phyloP scores from a whole-genome alignment of 2,888 invertebrate species.

The Mythimna loreyi region DNA sequence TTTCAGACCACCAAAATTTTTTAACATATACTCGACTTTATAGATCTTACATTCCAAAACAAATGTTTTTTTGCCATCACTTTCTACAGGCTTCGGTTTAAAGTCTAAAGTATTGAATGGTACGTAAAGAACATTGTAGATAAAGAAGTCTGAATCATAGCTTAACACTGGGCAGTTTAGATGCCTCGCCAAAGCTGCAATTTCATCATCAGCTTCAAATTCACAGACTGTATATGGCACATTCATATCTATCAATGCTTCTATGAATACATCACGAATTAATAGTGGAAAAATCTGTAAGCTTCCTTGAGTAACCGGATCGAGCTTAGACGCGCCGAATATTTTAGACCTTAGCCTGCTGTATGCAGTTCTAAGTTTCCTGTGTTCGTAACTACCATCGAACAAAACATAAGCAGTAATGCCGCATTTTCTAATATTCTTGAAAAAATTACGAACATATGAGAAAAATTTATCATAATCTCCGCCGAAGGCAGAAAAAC shows the following conservation, averaged over 20 bases:
- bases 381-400: constrained; percentile 94
- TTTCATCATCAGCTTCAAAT: constrained; percentile 97
- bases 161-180: constrained; percentile 96
- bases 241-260: constrained; percentile 92
- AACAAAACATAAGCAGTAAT: constrained; percentile 94
- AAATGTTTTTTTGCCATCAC: constrained; percentile 75
- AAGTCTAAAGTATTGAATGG: constrained; percentile 93
- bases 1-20: constrained; percentile 92
- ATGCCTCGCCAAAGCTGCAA: constrained; percentile 95
- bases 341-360: constrained; percentile 91
- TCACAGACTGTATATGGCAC: constrained; percentile 94
- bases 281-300: constrained; percentile 94
- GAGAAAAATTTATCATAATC: constrained; percentile 95
- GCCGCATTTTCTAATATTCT: constrained; percentile 92
- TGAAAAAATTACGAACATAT: constrained; percentile 92
- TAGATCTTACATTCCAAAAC: constrained; percentile 93
- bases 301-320: constrained; percentile 89
- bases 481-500: constrained; percentile 95
- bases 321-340: constrained; percentile 89
- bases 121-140: constrained; percentile 96
- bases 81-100: constrained; percentile 77
- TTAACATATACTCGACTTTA: constrained; percentile 92
- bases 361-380: constrained; percentile 93
- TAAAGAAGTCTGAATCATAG: constrained; percentile 98
- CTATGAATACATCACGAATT: constrained; percentile 93